phyloP scores from a whole-genome alignment of 1,140 invertebrate genomes.

The Aphis gossypii region DNA sequence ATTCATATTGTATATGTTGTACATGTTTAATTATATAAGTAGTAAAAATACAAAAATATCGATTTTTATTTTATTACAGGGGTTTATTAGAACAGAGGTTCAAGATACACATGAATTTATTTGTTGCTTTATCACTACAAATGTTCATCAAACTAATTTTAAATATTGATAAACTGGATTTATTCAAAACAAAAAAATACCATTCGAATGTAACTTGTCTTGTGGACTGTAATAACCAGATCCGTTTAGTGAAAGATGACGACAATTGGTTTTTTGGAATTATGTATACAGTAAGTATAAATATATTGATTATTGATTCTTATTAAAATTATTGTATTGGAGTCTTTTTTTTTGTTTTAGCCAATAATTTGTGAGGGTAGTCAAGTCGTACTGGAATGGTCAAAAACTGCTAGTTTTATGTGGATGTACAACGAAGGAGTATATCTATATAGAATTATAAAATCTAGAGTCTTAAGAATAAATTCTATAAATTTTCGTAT shows the following conservation, averaged over 20 bases:
- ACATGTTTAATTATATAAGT: no score
- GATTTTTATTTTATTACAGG: slow-evolving; percentile 31
- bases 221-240: slow-evolving; percentile 61
- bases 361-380: slow-evolving; percentile 79
- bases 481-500: slow-evolving; percentile 50
- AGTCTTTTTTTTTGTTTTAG: slow-evolving; percentile 66
- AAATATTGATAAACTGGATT: slow-evolving; percentile 52
- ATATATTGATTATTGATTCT: neutral
- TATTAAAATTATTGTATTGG: neutral
- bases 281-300: slow-evolving; percentile 77
- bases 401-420: slow-evolving; percentile 88
- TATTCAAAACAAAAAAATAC: slow-evolving; percentile 46
- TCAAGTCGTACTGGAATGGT: slow-evolving; percentile 84
- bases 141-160: slow-evolving; percentile 49
- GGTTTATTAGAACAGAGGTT: slow-evolving; percentile 49
- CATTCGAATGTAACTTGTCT: slow-evolving; percentile 3
- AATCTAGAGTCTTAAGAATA: slow-evolving; percentile 65
- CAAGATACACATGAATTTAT: slow-evolving; percentile 54
- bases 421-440: slow-evolving; percentile 95
- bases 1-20: no score
- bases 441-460: slow-evolving; percentile 85
- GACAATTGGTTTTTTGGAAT: slow-evolving; percentile 68
- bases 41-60: no score
- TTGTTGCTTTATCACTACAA: slow-evolving; percentile 51
- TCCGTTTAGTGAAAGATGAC: slow-evolving; percentile 61